Conservation (phyloP, 2,113 vertebrate species). For the Rhombomys opimus region DNA sequence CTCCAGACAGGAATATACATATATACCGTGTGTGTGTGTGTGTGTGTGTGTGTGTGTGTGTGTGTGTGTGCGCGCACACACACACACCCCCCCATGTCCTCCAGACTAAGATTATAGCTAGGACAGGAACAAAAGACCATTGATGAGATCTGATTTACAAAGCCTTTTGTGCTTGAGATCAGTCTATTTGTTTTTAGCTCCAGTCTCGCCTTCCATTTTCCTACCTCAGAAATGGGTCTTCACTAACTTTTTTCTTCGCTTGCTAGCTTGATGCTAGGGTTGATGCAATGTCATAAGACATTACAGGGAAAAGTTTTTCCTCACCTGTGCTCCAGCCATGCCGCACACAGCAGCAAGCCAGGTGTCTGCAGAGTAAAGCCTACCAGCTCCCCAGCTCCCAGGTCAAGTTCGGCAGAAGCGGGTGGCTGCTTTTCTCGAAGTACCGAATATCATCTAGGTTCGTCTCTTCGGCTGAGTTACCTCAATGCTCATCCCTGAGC, state of each 20-base stretch:
- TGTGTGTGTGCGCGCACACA: background rate
- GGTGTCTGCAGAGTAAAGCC: background rate
- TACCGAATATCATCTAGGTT: background rate
- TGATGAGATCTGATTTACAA: background rate
- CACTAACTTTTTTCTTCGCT: background rate
- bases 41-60: background rate
- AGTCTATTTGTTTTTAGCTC: background rate
- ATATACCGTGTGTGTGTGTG: background rate
- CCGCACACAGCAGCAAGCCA: no score
- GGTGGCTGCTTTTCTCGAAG: background rate
- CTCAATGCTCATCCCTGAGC: background rate
- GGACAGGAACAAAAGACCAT: background rate
- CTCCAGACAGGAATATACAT: background rate
- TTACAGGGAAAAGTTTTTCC: background rate
- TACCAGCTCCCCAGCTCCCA: background rate
- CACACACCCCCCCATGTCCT: no score
- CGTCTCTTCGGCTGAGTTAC: no score
- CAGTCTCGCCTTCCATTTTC: background rate
- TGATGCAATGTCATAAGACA: no score
- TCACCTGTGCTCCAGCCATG: background rate
- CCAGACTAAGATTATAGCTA: background rate
- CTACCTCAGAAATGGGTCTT: background rate
- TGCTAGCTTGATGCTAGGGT: no score
- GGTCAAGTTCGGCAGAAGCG: background rate
- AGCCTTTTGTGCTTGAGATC: background rate